Evolutionary conservation across 53 echinoderm and acorn worm species (phyloP).

Genomic region (Paracentrotus lividus): DNA sequence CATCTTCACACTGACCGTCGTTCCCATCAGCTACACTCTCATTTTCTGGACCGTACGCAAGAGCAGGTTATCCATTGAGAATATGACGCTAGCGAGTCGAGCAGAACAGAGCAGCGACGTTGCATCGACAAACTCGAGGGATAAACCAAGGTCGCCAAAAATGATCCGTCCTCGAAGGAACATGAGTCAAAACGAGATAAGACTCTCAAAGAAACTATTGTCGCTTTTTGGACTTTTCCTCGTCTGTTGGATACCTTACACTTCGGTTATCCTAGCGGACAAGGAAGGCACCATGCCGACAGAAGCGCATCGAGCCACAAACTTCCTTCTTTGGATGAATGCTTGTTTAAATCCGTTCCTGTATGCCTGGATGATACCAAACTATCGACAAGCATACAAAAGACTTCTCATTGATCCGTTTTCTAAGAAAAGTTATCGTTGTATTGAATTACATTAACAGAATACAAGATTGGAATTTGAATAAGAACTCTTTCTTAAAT

Average conservation of each 20-base stretch:
- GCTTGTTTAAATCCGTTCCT: conserved; percentile 80
- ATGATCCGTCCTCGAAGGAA: not conserved
- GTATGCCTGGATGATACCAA: conserved; percentile 81
- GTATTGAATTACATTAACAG: not conserved
- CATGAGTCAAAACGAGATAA: conserved; percentile 78
- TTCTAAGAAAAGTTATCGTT: not conserved
- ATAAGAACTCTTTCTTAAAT: no score
- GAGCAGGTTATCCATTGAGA: conserved; percentile 72
- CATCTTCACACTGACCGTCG: conserved; percentile 67
- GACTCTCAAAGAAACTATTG: conserved; percentile 79
- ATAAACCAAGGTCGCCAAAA: not conserved
- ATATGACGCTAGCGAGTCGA: conserved; percentile 40
- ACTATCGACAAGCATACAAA: conserved; percentile 79
- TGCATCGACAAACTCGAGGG: not conserved
- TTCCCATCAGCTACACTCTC: conserved; percentile 78
- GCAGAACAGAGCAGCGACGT: not conserved
- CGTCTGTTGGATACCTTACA: conserved; percentile 83
- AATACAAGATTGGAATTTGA: no score
- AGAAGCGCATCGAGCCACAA: conserved; percentile 65
- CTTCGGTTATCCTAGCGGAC: conserved; percentile 75
- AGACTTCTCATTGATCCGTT: not conserved
- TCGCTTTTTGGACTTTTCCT: conserved; percentile 78
- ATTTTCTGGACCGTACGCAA: conserved; percentile 77
- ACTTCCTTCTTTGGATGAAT: conserved; percentile 76
- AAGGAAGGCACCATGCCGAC: conserved; percentile 51